These are phyloP conservation scores for Chaenogobius annularis DNA, from an alignment of 2,113 vertebrate species.

Conservation along the genomic window DNA sequence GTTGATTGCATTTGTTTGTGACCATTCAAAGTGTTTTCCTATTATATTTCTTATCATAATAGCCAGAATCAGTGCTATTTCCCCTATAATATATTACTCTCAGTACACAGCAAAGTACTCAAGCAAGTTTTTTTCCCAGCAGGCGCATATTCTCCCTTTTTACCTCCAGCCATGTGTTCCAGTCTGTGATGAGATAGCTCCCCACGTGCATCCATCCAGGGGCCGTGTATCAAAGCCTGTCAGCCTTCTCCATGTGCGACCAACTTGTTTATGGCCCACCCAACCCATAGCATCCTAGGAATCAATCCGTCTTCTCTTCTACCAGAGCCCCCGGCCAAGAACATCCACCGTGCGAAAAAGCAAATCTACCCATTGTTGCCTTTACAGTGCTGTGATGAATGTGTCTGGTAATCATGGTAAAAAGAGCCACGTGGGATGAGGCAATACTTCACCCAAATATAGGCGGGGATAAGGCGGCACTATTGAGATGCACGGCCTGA, in stretches of 20 bases:
- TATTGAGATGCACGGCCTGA: slow-evolving; percentile 27
- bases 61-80: too few relatives aligned
- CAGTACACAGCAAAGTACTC: slow-evolving; percentile 22
- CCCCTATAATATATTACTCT: slow-evolving; percentile 3
- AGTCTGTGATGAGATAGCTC: slow-evolving; percentile 43
- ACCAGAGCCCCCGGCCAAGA: slow-evolving; percentile 58
- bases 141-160: slow-evolving; percentile 13
- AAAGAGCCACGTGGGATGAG: slow-evolving; percentile 40
- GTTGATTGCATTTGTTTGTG: too few relatives aligned
- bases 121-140: slow-evolving; percentile 11
- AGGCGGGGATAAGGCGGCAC: slow-evolving; percentile 6
- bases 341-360: slow-evolving; percentile 52
- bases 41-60: too few relatives aligned
- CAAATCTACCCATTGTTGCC: slow-evolving; percentile 44
- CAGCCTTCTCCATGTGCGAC: slow-evolving; percentile 33
- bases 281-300: slow-evolving; percentile 46
- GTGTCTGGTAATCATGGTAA: slow-evolving; percentile 54
- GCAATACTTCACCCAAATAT: slow-evolving; percentile 44
- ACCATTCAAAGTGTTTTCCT: too few relatives aligned
- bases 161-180: slow-evolving; percentile 27
- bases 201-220: slow-evolving; percentile 39
- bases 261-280: slow-evolving; percentile 56
- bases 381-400: slow-evolving; percentile 57
- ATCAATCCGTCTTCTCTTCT: slow-evolving; percentile 59
- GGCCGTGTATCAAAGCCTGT: slow-evolving; percentile 59